Base-by-base conservation (phyloP, 2,797 vertebrate species). In the Lutjanus campechanus region DNA sequence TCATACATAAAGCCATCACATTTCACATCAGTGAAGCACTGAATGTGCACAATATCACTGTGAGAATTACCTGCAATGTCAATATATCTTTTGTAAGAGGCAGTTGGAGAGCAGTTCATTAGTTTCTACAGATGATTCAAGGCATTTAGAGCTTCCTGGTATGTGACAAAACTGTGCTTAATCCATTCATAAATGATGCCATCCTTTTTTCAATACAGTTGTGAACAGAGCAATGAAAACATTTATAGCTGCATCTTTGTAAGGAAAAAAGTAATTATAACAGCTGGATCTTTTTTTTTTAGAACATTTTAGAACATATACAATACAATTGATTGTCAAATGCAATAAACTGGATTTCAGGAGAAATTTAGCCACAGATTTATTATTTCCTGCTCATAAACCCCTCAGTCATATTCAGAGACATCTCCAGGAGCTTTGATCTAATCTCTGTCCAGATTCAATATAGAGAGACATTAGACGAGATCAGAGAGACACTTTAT, bases 381-480 rank as follows among this genome's bases (percentile, higher is more conserved):
- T 81, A 56, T 85, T 60, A 76, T 82, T 88, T 84, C 68, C 73
- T 90, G 54, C 69, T 77, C 40, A 69, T 46, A 78, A 82, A 59
- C 62, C 68, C n/a, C 56, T 56, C 55, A 72, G 64, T 46, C 19
- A 67, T 84, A 82, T 83, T 79, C 70, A 69, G 69, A 66, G 43
- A 76, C 36, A 51, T 76, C 54, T 36, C 51, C 46, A 6, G 53
- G 46, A 80, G 83, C 60, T 88, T 79, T 78, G 68, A 87, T 79
- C 36, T 75, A 80, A 89, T 88, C 85, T 81, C 44, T 66, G 69
- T 50, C 60, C 54, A 66, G 63, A 83, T 81, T 86, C 62, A 88
- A 77, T 78, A 81, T 49, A 62, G 51, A 69, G 12, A 79, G 54
- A 76, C 60, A 62, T 69, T 59, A 75, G 29, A 77, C 76, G 72